A percentile compares a stretch with the other conserved stretches of the same genome.
These are phyloP conservation scores for Antheraea assamensis DNA, from an alignment of 2,888 invertebrate genomes.

Conservation along the genomic window DNA sequence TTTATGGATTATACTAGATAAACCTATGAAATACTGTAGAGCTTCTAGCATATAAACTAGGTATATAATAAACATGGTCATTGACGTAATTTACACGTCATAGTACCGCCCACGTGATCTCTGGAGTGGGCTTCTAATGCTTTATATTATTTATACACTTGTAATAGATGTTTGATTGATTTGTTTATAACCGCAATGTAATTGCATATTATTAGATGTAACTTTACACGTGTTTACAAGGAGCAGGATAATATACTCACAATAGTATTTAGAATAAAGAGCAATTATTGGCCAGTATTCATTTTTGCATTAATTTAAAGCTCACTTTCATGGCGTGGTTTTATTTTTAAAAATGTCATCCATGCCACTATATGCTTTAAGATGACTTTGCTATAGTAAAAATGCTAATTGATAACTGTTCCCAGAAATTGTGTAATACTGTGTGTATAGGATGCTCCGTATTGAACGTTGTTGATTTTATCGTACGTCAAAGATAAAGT, in stretches of 20 bases:
- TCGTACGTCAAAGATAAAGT: not conserved
- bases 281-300: too few relatives aligned
- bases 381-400: too few relatives aligned
- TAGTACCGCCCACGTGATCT: not conserved
- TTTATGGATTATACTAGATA: not conserved
- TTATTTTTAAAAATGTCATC: too few relatives aligned
- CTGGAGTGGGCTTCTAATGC: not conserved
- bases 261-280: too few relatives aligned
- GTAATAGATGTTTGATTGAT: conserved; percentile 3
- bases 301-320: too few relatives aligned
- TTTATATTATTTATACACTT: not conserved
- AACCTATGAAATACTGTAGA: not conserved
- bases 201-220: not conserved
- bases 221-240: too few relatives aligned
- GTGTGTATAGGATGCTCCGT: not conserved
- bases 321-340: too few relatives aligned
- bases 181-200: not conserved
- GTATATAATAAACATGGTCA: not conserved
- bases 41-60: not conserved
- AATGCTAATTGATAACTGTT: too few relatives aligned
- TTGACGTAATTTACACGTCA: conserved; percentile 1
- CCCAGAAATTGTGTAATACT: not conserved
- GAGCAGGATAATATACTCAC: too few relatives aligned
- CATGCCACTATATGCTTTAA: too few relatives aligned
- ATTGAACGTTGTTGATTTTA: not conserved